Conservation (phyloP, 2,113 vertebrate genomes). For the human (Homo sapiens) region GRCh38 chr4:172683501-172684000, state of each 20-base stretch:
- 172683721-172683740: not conserved
- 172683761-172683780: not conserved
- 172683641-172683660: not conserved
- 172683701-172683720: not conserved
- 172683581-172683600: slow-evolving; percentile 37
- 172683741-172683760: not conserved
- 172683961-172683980: not conserved
- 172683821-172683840: slow-evolving; percentile 1
- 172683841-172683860: not conserved
- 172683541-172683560: slow-evolving; percentile 44
- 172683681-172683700: not conserved
- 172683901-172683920: not conserved
- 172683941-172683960: not conserved
- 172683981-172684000: not conserved
- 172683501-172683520: not conserved
- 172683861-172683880: not conserved
- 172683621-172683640: slow-evolving; percentile 5
- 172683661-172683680: slow-evolving; percentile 13
- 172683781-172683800: not conserved
- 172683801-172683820: not conserved
- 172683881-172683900: not conserved
- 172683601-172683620: not conserved
- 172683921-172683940: not conserved
- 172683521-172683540: slow-evolving; percentile 26
- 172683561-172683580: slow-evolving; percentile 21